phyloP scores from a whole-genome alignment of 1,140 invertebrate species.

The Brachionus rubens region DNA sequence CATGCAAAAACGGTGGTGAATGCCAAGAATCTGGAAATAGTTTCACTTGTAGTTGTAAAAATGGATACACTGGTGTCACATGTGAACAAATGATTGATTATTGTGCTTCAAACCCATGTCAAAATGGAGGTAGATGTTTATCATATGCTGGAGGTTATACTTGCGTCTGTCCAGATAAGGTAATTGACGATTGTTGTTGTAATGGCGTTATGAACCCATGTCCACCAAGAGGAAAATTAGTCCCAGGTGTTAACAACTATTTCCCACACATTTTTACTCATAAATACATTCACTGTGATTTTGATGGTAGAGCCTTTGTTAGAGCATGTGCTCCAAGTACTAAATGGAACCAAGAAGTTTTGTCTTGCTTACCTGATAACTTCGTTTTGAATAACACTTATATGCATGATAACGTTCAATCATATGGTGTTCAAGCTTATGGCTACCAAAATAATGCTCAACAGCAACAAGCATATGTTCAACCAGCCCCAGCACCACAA shows the following conservation, averaged over 20 bases:
- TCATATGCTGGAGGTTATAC: slow-evolving; percentile 43
- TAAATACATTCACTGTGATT: slow-evolving; percentile 47
- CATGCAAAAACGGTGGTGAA: slow-evolving; percentile 47
- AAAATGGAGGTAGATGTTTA: slow-evolving; percentile 45
- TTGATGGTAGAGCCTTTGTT: slow-evolving; percentile 43
- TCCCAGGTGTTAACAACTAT: slow-evolving; percentile 45
- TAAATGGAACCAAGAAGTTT: slow-evolving; percentile 34
- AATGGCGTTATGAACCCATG: slow-evolving; percentile 38
- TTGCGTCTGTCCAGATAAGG: slow-evolving; percentile 37
- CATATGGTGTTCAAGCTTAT: slow-evolving; percentile 24
- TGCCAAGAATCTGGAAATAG: not conserved
- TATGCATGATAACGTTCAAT: slow-evolving; percentile 7
- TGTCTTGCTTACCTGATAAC: slow-evolving; percentile 37
- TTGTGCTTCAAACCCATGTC: slow-evolving; percentile 45
- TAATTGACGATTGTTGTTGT: slow-evolving; percentile 45
- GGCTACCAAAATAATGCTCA: slow-evolving; percentile 14
- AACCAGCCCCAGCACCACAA: not conserved
- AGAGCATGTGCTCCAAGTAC: slow-evolving; percentile 25
- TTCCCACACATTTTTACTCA: slow-evolving; percentile 9
- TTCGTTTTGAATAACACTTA: not conserved
- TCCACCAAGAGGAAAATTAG: slow-evolving; percentile 7
- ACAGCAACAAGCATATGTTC: not conserved
- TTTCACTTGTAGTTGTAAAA: slow-evolving; percentile 15
- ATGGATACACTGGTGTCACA: slow-evolving; percentile 36
- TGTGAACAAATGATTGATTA: slow-evolving; percentile 42